phyloP scores from a whole-genome alignment of 1,140 invertebrate species.

The Drosophila busckii region DNA sequence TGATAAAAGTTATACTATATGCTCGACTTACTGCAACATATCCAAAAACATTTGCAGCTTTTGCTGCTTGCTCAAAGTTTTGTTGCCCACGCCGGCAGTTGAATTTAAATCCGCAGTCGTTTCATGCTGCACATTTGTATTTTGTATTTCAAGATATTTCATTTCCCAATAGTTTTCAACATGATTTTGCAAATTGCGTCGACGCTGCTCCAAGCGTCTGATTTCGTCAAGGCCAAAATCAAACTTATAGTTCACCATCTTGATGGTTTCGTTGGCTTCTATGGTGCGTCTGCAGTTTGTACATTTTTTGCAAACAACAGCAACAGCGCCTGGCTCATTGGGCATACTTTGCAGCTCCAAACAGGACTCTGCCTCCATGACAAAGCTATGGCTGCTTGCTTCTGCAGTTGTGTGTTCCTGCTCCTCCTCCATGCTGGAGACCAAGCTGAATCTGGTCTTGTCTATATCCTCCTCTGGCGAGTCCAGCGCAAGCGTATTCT shows the following conservation, averaged over 20 bases:
- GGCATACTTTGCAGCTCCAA: conserved; percentile 8
- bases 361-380: conserved; percentile 1
- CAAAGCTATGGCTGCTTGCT: neutral
- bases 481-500: neutral
- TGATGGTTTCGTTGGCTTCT: too few relatives aligned
- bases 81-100: too few relatives aligned
- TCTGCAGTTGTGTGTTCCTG: neutral
- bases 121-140: too few relatives aligned
- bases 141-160: too few relatives aligned
- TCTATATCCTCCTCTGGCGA: conserved; percentile 31
- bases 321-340: conserved; percentile 12
- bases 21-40: too few relatives aligned
- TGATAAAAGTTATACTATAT: neutral
- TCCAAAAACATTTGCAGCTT: neutral
- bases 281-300: conserved; percentile 38
- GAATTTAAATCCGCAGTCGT: too few relatives aligned
- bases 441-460: conserved; percentile 45
- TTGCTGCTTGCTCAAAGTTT: conserved; percentile 28
- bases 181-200: too few relatives aligned
- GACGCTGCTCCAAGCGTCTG: too few relatives aligned
- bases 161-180: too few relatives aligned
- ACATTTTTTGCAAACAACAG: conserved; percentile 35
- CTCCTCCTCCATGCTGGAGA: conserved; percentile 52
- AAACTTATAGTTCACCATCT: too few relatives aligned
- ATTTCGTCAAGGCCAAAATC: too few relatives aligned